Percentiles rank a stretch among this genome's conserved stretches.
Conservation (phyloP, 2,888 invertebrate genomes). For the Steinernema hermaphroditum region DNA sequence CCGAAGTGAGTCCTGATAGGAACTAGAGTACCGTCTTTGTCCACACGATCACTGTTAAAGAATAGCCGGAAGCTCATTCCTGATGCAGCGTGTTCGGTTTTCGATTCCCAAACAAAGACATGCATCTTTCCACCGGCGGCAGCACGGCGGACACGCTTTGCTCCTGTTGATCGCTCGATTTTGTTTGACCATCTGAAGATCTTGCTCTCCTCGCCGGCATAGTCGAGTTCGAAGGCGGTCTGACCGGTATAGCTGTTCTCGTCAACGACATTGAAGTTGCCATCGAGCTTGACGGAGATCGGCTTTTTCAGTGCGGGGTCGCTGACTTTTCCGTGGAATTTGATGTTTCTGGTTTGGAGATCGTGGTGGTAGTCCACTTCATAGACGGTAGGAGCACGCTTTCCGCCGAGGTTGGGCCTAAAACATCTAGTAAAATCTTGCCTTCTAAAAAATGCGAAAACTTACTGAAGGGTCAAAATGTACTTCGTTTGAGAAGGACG, state of each 20-base stretch:
- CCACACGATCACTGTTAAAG: constrained; percentile 24
- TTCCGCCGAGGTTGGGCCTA: constrained; percentile 10
- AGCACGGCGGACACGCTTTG: constrained; percentile 22
- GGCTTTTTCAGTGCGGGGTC: constrained; percentile 26
- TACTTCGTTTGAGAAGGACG: background rate
- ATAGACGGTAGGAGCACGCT: constrained; percentile 21
- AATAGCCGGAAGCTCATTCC: constrained; percentile 3
- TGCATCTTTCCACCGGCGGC: background rate
- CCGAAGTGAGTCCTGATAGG: constrained; percentile 8
- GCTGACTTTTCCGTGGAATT: constrained; percentile 15
- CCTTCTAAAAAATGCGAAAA: too few species aligned
- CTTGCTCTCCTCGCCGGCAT: constrained; percentile 22
- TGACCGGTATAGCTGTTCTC: background rate
- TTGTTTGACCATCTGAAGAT: background rate
- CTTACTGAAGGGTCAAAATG: constrained; percentile 14
- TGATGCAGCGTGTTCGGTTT: constrained; percentile 19
- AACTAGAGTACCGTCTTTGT: background rate
- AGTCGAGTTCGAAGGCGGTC: constrained; percentile 20
- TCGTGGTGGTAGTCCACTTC: constrained; percentile 15
- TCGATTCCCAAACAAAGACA: constrained; percentile 2
- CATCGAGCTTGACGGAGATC: constrained; percentile 16
- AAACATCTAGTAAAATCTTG: too few species aligned
- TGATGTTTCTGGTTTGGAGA: background rate
- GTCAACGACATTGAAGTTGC: background rate
- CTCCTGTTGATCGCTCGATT: background rate